Base-by-base conservation (phyloP, 1,140 invertebrate genomes). In the Plectrocnemia conspersa region DNA sequence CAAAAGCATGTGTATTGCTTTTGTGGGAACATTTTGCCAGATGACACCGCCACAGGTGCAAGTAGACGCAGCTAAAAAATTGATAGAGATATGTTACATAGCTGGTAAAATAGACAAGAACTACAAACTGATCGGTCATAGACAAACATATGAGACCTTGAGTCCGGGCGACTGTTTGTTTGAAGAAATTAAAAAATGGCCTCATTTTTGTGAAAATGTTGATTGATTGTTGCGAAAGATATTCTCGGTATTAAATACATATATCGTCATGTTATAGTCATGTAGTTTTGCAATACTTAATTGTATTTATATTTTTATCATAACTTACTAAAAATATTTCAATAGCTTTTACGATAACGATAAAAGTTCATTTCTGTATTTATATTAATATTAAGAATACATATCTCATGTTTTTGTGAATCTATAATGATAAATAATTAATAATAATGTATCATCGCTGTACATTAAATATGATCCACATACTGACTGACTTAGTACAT, bases 1-100 rank as follows among this genome's bases (percentile, higher is more conserved):
- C 54, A 58, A 3, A 63, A 47, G 50, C 23, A 29, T 29, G 52
- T 38, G 10, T 33, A 29, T 5, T 11, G n/a, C 7, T n/a, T 50
- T 6, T 5, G 35, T 49, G 21, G 46, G 46, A 3, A 10, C 9
- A 2, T 23, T 29, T 29, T n/a, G n/a, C 6, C 6, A 29, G 6
- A 29, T 29, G 27, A 7, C n/a, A 29, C 27, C 27, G 6, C n/a
- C 27, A 29, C 6, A n/a, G n/a, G 6, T n/a, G n/a, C 27, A 29
- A 29, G 6, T 29, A 29, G 27, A 29, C 6, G 27, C 27, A 29
- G 27, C 27, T 7, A 29, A 29, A n/a, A 29, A 29, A n/a, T 29
- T 29, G 27, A 29, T 29, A 6, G 27, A 29, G n/a, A n/a, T 7
- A 29, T 7, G 27, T 29, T 6, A 6, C n/a, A n/a, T 7, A 6